A percentile compares a stretch with the other conserved stretches of the same genome.
These are phyloP conservation scores for Barypeithes pellucidus DNA, from an alignment of 2,888 invertebrate species.

Conservation along the genomic window DNA sequence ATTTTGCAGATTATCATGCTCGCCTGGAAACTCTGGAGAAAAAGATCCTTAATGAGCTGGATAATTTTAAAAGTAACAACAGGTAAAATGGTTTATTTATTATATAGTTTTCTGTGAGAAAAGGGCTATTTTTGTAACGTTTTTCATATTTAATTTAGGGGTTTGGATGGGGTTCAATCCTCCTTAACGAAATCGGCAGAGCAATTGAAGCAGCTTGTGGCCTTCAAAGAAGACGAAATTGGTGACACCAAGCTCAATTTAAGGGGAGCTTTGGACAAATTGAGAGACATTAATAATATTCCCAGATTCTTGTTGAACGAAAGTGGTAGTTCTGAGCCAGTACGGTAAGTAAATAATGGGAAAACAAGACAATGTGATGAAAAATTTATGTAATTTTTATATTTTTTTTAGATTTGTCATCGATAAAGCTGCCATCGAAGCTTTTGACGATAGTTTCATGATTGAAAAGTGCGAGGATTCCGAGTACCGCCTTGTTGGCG, in stretches of 20 bases:
- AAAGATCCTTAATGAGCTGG: slow-evolving; percentile 41
- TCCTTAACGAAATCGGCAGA: slow-evolving; percentile 49
- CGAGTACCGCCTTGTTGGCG: slow-evolving; percentile 53
- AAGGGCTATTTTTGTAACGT: too few relatives aligned
- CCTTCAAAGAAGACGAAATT: slow-evolving; percentile 45
- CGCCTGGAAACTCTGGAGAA: slow-evolving; percentile 49
- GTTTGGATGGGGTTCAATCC: slow-evolving; percentile 48
- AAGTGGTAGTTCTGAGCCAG: slow-evolving; percentile 38
- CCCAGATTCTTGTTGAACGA: slow-evolving; percentile 57
- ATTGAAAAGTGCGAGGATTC: slow-evolving; percentile 45
- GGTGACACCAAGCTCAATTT: slow-evolving; percentile 57
- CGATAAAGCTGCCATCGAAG: slow-evolving; percentile 42
- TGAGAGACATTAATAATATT: slow-evolving; percentile 52
- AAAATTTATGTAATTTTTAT: too few relatives aligned
- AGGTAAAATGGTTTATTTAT: too few relatives aligned
- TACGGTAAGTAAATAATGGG: slow-evolving; percentile 57
- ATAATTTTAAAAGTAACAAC: slow-evolving; percentile 24
- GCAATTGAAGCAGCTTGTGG: slow-evolving; percentile 54
- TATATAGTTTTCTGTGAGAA: too few relatives aligned
- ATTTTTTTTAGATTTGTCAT: slow-evolving; percentile 55
- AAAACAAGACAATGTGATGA: too few relatives aligned
- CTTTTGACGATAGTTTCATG: slow-evolving; percentile 52
- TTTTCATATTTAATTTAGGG: too few relatives aligned
- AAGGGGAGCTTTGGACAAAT: slow-evolving; percentile 52
- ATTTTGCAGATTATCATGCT: slow-evolving; percentile 52